These are phyloP conservation scores for Lapara coniferarum DNA, from an alignment of 2,888 invertebrate species.

Conservation along the genomic window DNA sequence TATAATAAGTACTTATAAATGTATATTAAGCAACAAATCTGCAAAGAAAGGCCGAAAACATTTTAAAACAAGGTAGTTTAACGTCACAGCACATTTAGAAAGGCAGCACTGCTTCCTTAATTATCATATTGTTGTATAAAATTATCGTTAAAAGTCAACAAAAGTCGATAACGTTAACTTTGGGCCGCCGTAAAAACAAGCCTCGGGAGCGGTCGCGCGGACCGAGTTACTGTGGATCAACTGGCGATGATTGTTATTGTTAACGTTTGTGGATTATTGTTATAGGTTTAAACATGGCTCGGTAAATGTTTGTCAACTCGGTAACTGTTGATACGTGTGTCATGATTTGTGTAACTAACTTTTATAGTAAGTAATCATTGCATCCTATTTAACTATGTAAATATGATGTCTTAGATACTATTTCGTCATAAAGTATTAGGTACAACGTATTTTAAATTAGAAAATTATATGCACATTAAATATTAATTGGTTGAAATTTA, in stretches of 20 bases:
- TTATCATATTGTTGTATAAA: slow-evolving; percentile 80
- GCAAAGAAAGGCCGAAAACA: slow-evolving; percentile 24
- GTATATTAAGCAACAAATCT: slow-evolving; percentile 23
- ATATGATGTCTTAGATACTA: no score
- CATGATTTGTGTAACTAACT: no score
- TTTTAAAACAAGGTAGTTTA: slow-evolving; percentile 36
- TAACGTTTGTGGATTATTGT: no score
- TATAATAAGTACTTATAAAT: neutral
- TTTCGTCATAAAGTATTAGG: no score
- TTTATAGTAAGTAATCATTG: no score
- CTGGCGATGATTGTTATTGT: neutral
- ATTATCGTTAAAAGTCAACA: slow-evolving; percentile 74
- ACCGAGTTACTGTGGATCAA: slow-evolving; percentile 6
- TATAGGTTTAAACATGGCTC: no score
- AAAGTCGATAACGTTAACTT: slow-evolving; percentile 73
- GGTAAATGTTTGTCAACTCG: no score
- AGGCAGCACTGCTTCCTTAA: slow-evolving; percentile 60
- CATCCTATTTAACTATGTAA: no score
- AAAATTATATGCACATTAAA: no score
- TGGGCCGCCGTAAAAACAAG: slow-evolving; percentile 69
- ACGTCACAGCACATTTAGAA: slow-evolving; percentile 54
- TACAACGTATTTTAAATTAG: no score
- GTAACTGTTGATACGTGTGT: no score
- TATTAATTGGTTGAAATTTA: no score
- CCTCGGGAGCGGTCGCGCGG: slow-evolving; percentile 43